A percentile compares a stretch with the other conserved stretches of the same genome.
Evolutionary conservation across 1,140 invertebrate species (phyloP).

Genomic region (Linepithema humile): DNA sequence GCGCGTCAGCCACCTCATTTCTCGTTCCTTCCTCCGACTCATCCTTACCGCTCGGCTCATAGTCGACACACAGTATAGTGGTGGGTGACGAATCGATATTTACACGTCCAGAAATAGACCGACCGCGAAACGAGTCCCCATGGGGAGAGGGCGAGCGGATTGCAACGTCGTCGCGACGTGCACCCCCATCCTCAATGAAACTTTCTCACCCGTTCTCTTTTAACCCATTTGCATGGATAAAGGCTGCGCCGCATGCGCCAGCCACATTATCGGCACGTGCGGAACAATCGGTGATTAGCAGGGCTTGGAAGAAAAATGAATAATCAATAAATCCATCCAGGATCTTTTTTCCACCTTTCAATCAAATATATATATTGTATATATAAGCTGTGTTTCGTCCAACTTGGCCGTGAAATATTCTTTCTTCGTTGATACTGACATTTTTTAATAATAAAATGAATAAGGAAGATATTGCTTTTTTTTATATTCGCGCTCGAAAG

Average conservation of each 20-base stretch:
- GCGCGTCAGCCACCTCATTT: slow-evolving; percentile 6
- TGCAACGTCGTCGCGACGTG: slow-evolving; percentile 52
- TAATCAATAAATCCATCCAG: not conserved
- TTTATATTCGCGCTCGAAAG: no score
- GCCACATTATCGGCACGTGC: not conserved
- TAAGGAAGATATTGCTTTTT: no score
- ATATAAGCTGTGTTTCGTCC: no score
- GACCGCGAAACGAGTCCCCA: slow-evolving; percentile 58
- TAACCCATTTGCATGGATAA: slow-evolving; percentile 10
- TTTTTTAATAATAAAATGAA: no score
- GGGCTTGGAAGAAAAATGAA: not conserved
- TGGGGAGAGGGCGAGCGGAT: slow-evolving; percentile 46
- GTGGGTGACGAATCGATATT: slow-evolving; percentile 76
- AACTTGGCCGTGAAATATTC: no score
- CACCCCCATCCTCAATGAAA: slow-evolving; percentile 36
- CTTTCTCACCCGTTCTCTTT: slow-evolving; percentile 33
- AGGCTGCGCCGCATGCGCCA: not conserved
- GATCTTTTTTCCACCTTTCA: not conserved
- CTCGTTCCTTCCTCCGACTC: not conserved
- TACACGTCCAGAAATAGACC: slow-evolving; percentile 79
- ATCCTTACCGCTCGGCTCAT: slow-evolving; percentile 23
- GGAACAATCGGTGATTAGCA: not conserved
- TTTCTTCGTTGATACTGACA: no score
- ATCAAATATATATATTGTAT: no score
- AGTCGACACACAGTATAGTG: slow-evolving; percentile 26